Conservation (phyloP, 2,113 vertebrate genomes). For the Lontra canadensis region DNA sequence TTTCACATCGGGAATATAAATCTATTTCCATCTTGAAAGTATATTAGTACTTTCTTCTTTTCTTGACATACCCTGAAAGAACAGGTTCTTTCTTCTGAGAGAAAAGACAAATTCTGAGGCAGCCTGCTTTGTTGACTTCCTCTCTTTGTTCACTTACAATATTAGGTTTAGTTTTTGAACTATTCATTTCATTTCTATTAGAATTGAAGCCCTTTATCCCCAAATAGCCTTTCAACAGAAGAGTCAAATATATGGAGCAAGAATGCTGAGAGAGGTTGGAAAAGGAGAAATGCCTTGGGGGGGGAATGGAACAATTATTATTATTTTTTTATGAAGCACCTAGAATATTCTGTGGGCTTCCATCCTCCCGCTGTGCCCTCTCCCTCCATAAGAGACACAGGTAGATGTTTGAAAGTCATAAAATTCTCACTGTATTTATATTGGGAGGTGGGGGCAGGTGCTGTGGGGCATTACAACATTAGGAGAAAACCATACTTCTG, state of each 20-base stretch:
- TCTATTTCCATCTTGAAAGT: constrained; percentile 23
- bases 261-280: constrained; percentile 14
- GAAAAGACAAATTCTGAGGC: constrained; percentile 34
- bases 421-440: not conserved
- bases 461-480: not conserved
- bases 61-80: constrained; percentile 30
- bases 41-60: constrained; percentile 39
- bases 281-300: constrained; percentile 15
- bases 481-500: not conserved
- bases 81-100: constrained; percentile 1
- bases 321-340: not conserved
- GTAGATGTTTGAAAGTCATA: not conserved
- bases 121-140: not conserved
- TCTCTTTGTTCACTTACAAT: not conserved
- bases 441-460: not conserved
- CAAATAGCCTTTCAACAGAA: constrained; percentile 37
- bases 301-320: not conserved
- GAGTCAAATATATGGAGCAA: constrained; percentile 27
- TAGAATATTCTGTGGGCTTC: not conserved
- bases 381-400: not conserved
- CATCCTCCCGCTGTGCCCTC: not conserved
- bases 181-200: constrained; percentile 48
- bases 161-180: constrained; percentile 54
- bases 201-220: constrained; percentile 48
- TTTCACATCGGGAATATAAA: not conserved